Base-by-base conservation (phyloP, 2,113 vertebrate genomes). In the Cynoglossus semilaevis region DNA sequence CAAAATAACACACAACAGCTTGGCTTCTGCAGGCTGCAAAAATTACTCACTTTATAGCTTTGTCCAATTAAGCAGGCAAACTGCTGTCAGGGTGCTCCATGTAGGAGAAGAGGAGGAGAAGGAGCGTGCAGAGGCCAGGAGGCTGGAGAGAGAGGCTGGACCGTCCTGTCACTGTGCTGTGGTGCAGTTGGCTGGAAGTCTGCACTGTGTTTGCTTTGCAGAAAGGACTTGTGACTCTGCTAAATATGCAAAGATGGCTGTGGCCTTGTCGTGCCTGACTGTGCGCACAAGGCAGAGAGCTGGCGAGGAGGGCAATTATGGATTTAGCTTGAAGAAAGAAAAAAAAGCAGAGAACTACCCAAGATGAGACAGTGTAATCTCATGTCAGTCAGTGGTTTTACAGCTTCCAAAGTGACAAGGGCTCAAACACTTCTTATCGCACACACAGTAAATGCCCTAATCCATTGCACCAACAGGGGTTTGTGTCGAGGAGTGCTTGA, bases 31-130 rank as follows among this genome's bases (percentile, higher is more conserved):
- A 77, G 79, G 79, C 68, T 68, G 63, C 72, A 83, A 67, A 81
- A 67, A 83, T 83, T 70, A 80, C 58, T 80, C 53, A 77, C 80
- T 79, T 82, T 79, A 77, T 64, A 77, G 72, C 68, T 71, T 74
- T 45, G 48, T 78, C 70, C 67, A 77, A 75, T 85, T 83, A 81
- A 76, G 22, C 57, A 63, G 55, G 58, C 51, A 9, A 41, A 54
- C 62, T 71, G 71, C 70, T 72, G 75, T 80, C 83, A 83, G 50
- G 68, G 76, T 72, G 70, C 62, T 56, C 12, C 51, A 43, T 58
- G 72, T 51, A 58, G 56, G 77, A 76, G 63, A 74, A 40, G 61
- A 80, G 66, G 55, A 63, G 22, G 22, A 29, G 22, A 2, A 6
- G 51, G 60, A 19, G 63, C 74, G 55, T 50, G 40, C 9, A 0